A percentile compares a stretch with the other conserved stretches of the same genome.
phyloP scores from a whole-genome alignment of 2,113 vertebrate genomes.

The Phalacrocorax aristotelis region DNA sequence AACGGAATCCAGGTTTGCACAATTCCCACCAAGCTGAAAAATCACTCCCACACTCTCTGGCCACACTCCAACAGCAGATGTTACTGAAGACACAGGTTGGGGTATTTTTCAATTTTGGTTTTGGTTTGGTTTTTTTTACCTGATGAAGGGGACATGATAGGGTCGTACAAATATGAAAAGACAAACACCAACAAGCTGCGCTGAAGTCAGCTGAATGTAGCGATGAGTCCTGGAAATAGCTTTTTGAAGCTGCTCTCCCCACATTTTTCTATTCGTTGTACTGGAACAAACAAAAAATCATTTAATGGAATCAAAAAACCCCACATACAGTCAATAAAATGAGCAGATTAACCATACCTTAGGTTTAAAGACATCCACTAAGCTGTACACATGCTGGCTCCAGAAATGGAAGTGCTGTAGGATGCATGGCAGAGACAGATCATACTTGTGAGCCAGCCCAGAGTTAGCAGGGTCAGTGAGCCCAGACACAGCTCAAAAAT shows the following conservation, averaged over 20 bases:
- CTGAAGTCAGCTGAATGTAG: conserved; percentile 81
- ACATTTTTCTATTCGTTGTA: conserved; percentile 82
- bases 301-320: conserved; percentile 44
- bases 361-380: conserved; percentile 1
- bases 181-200: conserved; percentile 83
- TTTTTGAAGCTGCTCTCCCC: conserved; percentile 84
- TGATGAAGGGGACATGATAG: conserved; percentile 79
- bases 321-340: background rate
- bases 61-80: background rate
- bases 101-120: background rate
- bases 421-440: background rate
- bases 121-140: conserved; percentile 47
- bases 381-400: background rate
- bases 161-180: conserved; percentile 83
- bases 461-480: background rate
- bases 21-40: background rate
- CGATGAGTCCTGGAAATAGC: conserved; percentile 80
- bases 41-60: background rate
- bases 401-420: background rate
- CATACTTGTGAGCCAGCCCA: background rate
- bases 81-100: background rate
- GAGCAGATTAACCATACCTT: background rate
- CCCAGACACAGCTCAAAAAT: background rate
- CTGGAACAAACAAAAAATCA: conserved; percentile 66
- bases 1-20: background rate